Percentiles rank a stretch among this genome's conserved stretches.
Evolutionary conservation across 2,888 invertebrate species (phyloP).

Genomic region (Nomada ruficornis): DNA sequence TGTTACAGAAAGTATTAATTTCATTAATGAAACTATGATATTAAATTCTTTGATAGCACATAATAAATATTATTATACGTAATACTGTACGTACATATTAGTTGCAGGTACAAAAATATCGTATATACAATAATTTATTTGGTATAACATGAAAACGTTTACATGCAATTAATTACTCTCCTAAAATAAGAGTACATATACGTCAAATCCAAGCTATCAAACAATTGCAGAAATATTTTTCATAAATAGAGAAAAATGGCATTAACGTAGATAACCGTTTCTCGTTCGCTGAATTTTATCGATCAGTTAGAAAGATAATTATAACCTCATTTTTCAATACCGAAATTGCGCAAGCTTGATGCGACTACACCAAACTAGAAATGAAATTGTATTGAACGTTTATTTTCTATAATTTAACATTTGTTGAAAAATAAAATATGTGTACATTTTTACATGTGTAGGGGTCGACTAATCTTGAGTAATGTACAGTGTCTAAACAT

Average conservation of each 20-base stretch:
- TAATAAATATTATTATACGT: background rate
- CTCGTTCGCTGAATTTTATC: constrained; percentile 67
- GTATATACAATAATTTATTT: background rate
- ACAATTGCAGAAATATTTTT: background rate
- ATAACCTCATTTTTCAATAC: constrained; percentile 64
- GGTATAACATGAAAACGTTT: background rate
- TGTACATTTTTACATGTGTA: background rate
- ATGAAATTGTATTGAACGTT: constrained; percentile 18
- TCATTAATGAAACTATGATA: background rate
- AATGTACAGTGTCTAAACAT: background rate
- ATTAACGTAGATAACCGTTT: constrained; percentile 28
- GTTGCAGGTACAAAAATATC: background rate
- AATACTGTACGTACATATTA: background rate
- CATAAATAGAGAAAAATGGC: background rate
- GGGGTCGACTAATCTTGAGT: background rate
- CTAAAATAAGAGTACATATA: background rate
- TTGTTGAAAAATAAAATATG: background rate
- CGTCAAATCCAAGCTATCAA: background rate
- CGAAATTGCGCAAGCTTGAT: constrained; percentile 46
- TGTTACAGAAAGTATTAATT: background rate
- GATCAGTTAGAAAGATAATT: constrained; percentile 72
- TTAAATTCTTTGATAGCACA: background rate
- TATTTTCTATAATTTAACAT: constrained; percentile 4
- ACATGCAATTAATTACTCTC: background rate
- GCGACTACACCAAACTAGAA: constrained; percentile 3